These are phyloP conservation scores for Xestia ashworthii DNA, from an alignment of 2,888 invertebrate genomes.

Conservation along the genomic window DNA sequence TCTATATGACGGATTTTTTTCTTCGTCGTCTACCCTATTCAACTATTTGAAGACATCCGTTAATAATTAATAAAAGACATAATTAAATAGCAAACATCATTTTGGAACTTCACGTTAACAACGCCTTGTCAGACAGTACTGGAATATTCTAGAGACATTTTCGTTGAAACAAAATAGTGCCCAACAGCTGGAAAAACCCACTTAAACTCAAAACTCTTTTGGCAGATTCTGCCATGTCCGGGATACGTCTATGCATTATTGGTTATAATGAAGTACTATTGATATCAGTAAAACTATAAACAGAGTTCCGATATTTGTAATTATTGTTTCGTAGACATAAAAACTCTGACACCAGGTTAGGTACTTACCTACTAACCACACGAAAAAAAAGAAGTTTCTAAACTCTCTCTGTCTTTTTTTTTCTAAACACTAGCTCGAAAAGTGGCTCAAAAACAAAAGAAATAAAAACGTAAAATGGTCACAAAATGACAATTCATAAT, in stretches of 20 bases:
- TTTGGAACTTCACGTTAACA: neutral
- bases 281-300: neutral
- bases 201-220: slow-evolving; percentile 5
- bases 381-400: no score
- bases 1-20: no score
- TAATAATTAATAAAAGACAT: neutral
- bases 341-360: no score
- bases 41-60: neutral
- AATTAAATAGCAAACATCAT: neutral
- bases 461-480: no score
- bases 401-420: neutral
- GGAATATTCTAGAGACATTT: neutral
- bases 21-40: neutral
- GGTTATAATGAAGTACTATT: neutral
- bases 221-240: no score
- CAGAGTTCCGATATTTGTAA: neutral
- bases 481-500: no score
- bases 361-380: no score
- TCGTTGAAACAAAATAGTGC: neutral
- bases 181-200: slow-evolving; percentile 6
- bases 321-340: neutral
- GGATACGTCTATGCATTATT: neutral
- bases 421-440: neutral
- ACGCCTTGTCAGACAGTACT: neutral
- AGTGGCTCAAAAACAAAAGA: neutral